Base-by-base conservation (phyloP, 2,113 vertebrate species). In the Pseudorhombus dupliciocellatus region DNA sequence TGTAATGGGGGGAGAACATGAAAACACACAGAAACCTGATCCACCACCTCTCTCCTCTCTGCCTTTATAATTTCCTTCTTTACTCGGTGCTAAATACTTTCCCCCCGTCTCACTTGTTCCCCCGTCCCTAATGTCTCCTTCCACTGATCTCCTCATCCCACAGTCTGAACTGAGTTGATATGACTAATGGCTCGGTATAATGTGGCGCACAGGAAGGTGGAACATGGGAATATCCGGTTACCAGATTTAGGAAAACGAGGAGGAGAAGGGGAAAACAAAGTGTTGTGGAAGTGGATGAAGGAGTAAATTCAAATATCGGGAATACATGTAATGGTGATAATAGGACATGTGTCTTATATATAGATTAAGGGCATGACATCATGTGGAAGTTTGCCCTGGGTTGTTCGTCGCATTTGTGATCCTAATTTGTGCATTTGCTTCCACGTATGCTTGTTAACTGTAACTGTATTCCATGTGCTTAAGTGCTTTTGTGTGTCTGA, bases 21-120 rank as follows among this genome's bases (percentile, higher is more conserved):
- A 95, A 94, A 95, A 95, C 94, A 94, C 28, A 68, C 77, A 88
- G 95, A 94, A 94, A 96, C 91, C 91, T 85, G 93, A 95, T 94
- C 92, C 86, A 84, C 76, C 53, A 4, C 64, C 73, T 81, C 67
- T 54, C 55, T 66, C 9, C 61, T 79, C 53, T 83, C 69, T 46
- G 51, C 69, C 71, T 83, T 75, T 71, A 84, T 84, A 79, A 75
- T 59, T 52, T 57, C 68, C 78, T 75, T 81, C 71, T 82, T 69
- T 51, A 44, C 44, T 18, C 66, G n/a, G n/a, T 20, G 28, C 62
- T 56, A 77, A 77, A 77, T 70, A 81, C 70, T 78, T 80, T 70
- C 56, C 61, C 75, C 65, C 59, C 14, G 37, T 79, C 70, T 75
- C 24, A 11, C 26, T 79, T 21, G 11, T 71, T 51, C 87, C 90